Conservation (phyloP, 2,888 invertebrate genomes). For the Sisyra nigra region DNA sequence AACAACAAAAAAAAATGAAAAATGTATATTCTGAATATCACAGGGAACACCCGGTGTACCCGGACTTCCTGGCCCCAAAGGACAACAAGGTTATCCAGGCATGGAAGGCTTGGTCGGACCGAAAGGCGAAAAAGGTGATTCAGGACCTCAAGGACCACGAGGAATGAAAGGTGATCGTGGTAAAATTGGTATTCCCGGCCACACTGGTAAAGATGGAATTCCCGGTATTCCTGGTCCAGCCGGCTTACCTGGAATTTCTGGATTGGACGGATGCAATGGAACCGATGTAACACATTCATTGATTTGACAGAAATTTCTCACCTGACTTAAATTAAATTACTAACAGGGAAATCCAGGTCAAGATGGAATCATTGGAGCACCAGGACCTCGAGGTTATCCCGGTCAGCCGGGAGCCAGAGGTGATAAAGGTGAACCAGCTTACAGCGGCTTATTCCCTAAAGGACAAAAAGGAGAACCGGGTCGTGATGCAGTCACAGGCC, state of each 20-base stretch:
- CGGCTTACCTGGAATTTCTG: constrained; percentile 65
- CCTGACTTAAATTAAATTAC: too few relatives aligned
- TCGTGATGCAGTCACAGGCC: constrained; percentile 51
- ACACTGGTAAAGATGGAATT: constrained; percentile 58
- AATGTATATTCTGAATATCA: constrained; percentile 12
- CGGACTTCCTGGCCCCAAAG: constrained; percentile 57
- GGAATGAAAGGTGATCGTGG: constrained; percentile 79
- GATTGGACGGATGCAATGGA: constrained; percentile 91
- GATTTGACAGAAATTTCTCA: too few relatives aligned
- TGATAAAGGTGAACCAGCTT: constrained; percentile 67
- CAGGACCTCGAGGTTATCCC: constrained; percentile 61
- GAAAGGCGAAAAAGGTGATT: constrained; percentile 79
- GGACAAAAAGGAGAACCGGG: constrained; percentile 82
- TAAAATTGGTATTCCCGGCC: constrained; percentile 75
- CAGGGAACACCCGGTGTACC: constrained; percentile 59
- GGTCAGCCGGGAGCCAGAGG: constrained; percentile 52
- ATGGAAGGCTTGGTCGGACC: constrained; percentile 72
- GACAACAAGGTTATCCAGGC: constrained; percentile 66
- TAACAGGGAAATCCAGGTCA: constrained; percentile 56
- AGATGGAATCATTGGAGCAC: constrained; percentile 48
- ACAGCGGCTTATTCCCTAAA: constrained; percentile 48
- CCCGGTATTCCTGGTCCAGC: constrained; percentile 52
- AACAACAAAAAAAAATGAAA: too few relatives aligned
- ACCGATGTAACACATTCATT: constrained; percentile 59
- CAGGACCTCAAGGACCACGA: constrained; percentile 63